These are phyloP conservation scores for Ypsolopha scabrella DNA, from an alignment of 2,888 invertebrate species.

Conservation along the genomic window DNA sequence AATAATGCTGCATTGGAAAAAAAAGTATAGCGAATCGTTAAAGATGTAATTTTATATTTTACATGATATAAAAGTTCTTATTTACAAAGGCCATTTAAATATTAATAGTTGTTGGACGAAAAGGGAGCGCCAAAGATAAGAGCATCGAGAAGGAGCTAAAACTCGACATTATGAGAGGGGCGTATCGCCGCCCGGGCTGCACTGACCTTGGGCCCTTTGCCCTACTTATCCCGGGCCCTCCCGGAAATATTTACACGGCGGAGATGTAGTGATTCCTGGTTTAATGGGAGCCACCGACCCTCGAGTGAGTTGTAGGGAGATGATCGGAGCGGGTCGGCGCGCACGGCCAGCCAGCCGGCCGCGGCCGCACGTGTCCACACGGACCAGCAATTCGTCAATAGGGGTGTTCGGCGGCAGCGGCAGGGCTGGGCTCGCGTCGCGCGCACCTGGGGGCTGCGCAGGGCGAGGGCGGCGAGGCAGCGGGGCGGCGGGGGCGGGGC, in stretches of 20 bases:
- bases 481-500: conserved; percentile 24
- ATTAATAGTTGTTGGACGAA: neutral
- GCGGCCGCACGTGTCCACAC: neutral
- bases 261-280: conserved; percentile 3
- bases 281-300: too few relatives aligned
- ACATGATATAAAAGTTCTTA: too few relatives aligned
- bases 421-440: conserved; percentile 25
- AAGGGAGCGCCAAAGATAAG: neutral
- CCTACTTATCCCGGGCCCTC: conserved; percentile 30
- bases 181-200: conserved; percentile 28
- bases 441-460: conserved; percentile 15
- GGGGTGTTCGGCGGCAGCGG: conserved; percentile 19
- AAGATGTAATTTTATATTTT: too few relatives aligned
- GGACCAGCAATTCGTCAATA: conserved; percentile 7
- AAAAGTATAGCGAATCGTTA: too few relatives aligned
- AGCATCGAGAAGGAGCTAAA: neutral
- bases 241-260: conserved; percentile 7
- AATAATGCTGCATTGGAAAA: too few relatives aligned
- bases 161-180: conserved; percentile 13
- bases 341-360: neutral
- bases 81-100: neutral
- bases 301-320: too few relatives aligned
- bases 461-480: conserved; percentile 5
- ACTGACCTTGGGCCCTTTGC: conserved; percentile 44
- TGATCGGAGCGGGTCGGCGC: too few relatives aligned